phyloP scores from a whole-genome alignment of 2,797 vertebrate genomes.

The Platyrinchus mystaceus region DNA sequence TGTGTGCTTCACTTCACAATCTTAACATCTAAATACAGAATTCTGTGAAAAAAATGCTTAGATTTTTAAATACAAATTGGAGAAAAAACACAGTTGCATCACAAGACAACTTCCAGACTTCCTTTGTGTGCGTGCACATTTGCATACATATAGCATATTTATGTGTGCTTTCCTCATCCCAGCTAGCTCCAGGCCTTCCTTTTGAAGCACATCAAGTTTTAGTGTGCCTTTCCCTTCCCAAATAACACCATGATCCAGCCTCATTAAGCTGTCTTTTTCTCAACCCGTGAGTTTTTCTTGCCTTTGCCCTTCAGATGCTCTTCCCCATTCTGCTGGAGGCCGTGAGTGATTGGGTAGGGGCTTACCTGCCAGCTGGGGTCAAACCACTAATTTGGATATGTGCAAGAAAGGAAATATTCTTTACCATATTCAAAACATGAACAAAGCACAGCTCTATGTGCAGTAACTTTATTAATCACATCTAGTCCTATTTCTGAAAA shows the following conservation, averaged over 20 bases:
- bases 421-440: background rate
- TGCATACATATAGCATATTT: background rate
- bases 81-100: background rate
- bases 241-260: background rate
- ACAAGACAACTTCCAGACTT: background rate
- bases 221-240: background rate
- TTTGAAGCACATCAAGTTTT: background rate
- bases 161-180: background rate
- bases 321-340: background rate
- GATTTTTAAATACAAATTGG: background rate
- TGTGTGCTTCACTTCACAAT: background rate
- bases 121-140: background rate
- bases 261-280: background rate
- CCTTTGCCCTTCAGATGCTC: background rate
- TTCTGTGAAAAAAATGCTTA: background rate
- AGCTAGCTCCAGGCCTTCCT: background rate
- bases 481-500: background rate
- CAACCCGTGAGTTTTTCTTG: background rate
- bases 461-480: background rate
- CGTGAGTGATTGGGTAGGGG: background rate
- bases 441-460: background rate
- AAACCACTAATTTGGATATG: background rate
- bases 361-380: background rate
- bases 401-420: background rate
- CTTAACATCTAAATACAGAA: background rate